Evolutionary conservation across 64 coral and sea anemone genomes (phyloP), one percentile per base, ranked within the genome.

Genomic region (Montipora cactus): DNA sequence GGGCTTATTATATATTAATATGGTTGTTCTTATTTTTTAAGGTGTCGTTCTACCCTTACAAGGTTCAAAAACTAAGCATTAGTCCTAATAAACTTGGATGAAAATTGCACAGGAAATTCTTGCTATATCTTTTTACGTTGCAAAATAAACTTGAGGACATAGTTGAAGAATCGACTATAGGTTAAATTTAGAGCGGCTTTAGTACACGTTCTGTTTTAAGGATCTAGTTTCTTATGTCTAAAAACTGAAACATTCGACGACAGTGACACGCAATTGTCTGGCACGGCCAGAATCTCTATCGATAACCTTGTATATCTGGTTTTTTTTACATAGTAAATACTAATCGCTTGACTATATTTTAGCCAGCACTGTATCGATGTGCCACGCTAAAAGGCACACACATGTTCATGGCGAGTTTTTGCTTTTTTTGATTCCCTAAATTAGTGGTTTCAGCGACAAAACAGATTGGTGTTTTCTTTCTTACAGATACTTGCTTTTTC

Each of bases 241-340:
- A 82, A 81, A 82, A 61, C 55, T 66, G 23, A 62, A 82, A 82
- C 55, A 82, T 22, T 44, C 11, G 6, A 57, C 11, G 4, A 18
- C 62, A 20, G 23, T 50, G 71, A 46, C 62, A 68, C 44, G 5
- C 3, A 67, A 10, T 47, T 15, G 89, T 91, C 89, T 91, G 89
- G 49, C 89, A 91, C 23, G n/a, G 89, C 70, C 89, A 91, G 89
- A 91, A 91, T 83, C 78, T 72, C 66, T 55, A 91, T 53, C 68
- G n/a, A 44, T 16, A 7, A 16, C 51, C 49, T 59, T 58, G 2
- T 44, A 59, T 22, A 71, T 68, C 21, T 68, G 47, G 44, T 47
- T 76, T 91, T 91, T 91, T 91, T 91, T 91, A 91, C 89, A 91
- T 91, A 59, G 89, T 91, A 91, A 91, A 91, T 91, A 91, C 89